A percentile compares a stretch with the other conserved stretches of the same genome.
These are phyloP conservation scores for Zaprionus ghesquierei DNA, from an alignment of 1,140 invertebrate species.

Conservation along the genomic window DNA sequence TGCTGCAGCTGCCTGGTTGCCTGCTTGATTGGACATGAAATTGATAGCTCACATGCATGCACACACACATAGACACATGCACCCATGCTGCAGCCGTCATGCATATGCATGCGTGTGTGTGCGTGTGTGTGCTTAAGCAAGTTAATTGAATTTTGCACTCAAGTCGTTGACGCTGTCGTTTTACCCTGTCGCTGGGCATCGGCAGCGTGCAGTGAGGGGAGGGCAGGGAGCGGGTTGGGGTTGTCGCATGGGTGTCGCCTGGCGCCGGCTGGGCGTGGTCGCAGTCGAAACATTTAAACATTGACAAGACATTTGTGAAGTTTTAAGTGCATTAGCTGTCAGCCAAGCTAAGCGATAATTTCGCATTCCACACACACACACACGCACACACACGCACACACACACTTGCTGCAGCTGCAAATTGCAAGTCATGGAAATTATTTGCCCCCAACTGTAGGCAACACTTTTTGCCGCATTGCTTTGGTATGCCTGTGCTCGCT, in stretches of 20 bases:
- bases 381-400: background rate
- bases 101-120: constrained; percentile 18
- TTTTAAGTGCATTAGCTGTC: constrained; percentile 79
- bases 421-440: constrained; percentile 6
- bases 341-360: constrained; percentile 38
- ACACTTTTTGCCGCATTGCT: background rate
- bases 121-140: constrained; percentile 69
- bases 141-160: constrained; percentile 81
- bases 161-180: constrained; percentile 63
- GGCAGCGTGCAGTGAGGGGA: no score
- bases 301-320: constrained; percentile 80
- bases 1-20: constrained; percentile 37
- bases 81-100: background rate
- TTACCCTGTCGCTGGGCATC: background rate
- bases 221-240: background rate
- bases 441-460: constrained; percentile 36
- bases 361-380: constrained; percentile 8
- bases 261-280: constrained; percentile 18
- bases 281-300: constrained; percentile 63
- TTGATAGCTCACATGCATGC: constrained; percentile 64
- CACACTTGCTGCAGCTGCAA: constrained; percentile 13
- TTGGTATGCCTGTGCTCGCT: background rate
- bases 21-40: constrained; percentile 81
- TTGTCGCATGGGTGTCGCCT: background rate
- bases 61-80: constrained; percentile 3